Evolutionary conservation across 2,113 vertebrate genomes (phyloP), one percentile per base, ranked within the genome.

Genomic region (Trematomus loennbergii): DNA sequence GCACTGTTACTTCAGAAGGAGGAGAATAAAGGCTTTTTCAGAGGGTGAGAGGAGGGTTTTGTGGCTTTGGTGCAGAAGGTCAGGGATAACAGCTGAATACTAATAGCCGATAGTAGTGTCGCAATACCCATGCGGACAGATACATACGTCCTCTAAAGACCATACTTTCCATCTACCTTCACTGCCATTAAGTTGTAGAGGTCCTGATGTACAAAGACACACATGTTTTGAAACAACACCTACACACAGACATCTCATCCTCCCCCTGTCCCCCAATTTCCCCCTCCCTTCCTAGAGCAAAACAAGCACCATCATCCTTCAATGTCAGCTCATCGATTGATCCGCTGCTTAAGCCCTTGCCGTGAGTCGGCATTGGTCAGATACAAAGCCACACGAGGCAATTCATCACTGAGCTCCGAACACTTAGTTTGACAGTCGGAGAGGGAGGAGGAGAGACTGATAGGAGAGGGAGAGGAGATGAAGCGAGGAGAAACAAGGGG

Each of bases 341-440:
- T 95, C 93, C 69, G 93, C 93, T 94, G 93, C 94, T 94, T 93
- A 93, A 94, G 93, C 91, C 90, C 89, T 88, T 92, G 93, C 93
- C 85, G 89, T 89, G 88, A 93, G 90, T 93, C 89, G 90, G 89
- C 88, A 87, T 87, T 91, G 92, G 92, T 93, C 93, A 94, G 93
- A 95, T 93, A 95, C 91, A 94, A 93, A 93, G 92, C 92, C 91
- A 93, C 92, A 92, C 91, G 83, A 91, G 93, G 95, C 94, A 94
- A 95, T 96, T 94, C 92, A 96, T 95, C 94, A 96, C 87, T 64
- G 62, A 92, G 89, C 92, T 91, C 89, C 91, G 73, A 91, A 91
- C 91, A 89, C 90, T 94, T 91, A 91, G 87, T 83, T 88, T 94
- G 94, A 95, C 95, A 94, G 92, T 87, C 72, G 71, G 74, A 61